Conservation (phyloP, 2,888 invertebrate genomes). For the Digitonthophagus gazella region DNA sequence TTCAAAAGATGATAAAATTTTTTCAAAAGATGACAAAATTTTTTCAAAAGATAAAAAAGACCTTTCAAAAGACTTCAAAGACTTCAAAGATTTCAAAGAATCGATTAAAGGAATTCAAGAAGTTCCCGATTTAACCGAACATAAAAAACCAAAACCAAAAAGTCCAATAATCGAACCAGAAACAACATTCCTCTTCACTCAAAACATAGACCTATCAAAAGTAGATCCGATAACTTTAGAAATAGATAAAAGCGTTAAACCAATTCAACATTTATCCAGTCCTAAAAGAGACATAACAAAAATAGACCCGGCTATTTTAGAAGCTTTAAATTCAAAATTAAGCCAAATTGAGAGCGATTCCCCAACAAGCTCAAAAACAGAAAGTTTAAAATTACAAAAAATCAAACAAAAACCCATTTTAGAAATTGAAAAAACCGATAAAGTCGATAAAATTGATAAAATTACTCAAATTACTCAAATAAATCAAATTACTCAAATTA, state of each 20-base stretch:
- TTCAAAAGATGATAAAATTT: too few species aligned
- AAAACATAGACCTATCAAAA: slow-evolving; percentile 73
- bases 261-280: slow-evolving; percentile 64
- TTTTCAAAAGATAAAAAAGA: too few species aligned
- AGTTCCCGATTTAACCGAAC: slow-evolving; percentile 36
- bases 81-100: too few species aligned
- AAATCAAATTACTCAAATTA: slow-evolving; percentile 23
- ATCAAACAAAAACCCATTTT: slow-evolving; percentile 36
- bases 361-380: slow-evolving; percentile 71
- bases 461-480: slow-evolving; percentile 36
- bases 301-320: slow-evolving; percentile 64
- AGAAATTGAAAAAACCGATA: slow-evolving; percentile 36
- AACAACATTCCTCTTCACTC: slow-evolving; percentile 63
- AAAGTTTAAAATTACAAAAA: slow-evolving; percentile 57
- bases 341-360: slow-evolving; percentile 77
- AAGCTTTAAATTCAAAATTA: slow-evolving; percentile 68
- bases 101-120: slow-evolving; percentile 44
- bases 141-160: slow-evolving; percentile 39
- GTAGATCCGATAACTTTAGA: slow-evolving; percentile 71
- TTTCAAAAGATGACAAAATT: too few species aligned
- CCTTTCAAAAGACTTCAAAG: too few species aligned
- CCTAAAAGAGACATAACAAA: slow-evolving; percentile 71
- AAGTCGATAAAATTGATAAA: slow-evolving; percentile 34
- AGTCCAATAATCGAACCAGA: slow-evolving; percentile 40
- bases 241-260: slow-evolving; percentile 62